Evolutionary conservation across 2,797 vertebrate genomes (phyloP).

Genomic region (Microctenopoma steveboyesi): DNA sequence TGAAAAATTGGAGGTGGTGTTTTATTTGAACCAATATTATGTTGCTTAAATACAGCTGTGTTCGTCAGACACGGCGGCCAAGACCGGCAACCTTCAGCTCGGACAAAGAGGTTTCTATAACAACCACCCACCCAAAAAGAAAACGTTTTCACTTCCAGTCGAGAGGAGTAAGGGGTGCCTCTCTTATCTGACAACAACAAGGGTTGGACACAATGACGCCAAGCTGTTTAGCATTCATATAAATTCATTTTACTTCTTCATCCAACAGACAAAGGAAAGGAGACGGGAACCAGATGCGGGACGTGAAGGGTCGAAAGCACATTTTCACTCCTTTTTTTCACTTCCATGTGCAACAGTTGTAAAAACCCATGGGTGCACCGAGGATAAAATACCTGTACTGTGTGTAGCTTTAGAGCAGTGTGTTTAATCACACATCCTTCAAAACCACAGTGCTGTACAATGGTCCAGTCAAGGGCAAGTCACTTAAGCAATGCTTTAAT

Average conservation of each 20-base stretch:
- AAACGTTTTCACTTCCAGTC: conserved; percentile 34
- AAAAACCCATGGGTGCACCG: conserved; percentile 21
- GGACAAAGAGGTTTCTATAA: conserved; percentile 29
- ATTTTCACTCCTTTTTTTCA: conserved; percentile 38
- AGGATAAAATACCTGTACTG: conserved; percentile 51
- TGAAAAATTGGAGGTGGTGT: not conserved
- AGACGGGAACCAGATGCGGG: conserved; percentile 13
- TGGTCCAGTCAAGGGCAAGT: conserved; percentile 74
- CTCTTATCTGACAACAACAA: conserved; percentile 14
- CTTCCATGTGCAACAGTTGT: conserved; percentile 22
- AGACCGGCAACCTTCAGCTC: not conserved
- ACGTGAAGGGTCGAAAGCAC: not conserved
- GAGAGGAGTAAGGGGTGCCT: conserved; percentile 13
- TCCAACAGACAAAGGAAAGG: conserved; percentile 8
- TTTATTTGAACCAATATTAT: too few relatives aligned
- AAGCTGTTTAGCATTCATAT: conserved; percentile 25
- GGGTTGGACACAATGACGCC: conserved; percentile 13
- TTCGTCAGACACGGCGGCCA: not conserved
- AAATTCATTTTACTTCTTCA: conserved; percentile 18
- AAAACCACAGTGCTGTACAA: conserved; percentile 49
- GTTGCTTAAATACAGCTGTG: not conserved
- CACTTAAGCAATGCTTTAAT: conserved; percentile 66
- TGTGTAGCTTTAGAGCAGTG: conserved; percentile 43
- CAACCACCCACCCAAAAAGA: conserved; percentile 15
- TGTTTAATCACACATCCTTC: conserved; percentile 68